phyloP scores from a whole-genome alignment of 2,113 vertebrate genomes.

The Otocyon megalotis region DNA sequence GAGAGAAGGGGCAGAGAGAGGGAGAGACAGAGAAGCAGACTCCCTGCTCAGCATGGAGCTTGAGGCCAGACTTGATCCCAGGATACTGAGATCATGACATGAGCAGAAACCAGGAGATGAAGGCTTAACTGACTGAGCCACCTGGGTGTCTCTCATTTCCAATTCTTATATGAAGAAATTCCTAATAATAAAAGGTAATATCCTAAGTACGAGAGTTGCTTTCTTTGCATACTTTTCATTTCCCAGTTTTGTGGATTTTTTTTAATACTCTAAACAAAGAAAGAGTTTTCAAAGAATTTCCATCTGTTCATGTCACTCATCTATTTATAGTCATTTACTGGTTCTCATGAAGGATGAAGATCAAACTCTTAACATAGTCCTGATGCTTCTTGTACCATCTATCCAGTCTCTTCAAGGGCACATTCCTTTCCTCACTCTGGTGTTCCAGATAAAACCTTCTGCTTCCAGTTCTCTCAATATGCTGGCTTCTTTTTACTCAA shows the following conservation, averaged over 20 bases:
- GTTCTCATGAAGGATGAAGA: background rate
- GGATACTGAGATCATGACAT: background rate
- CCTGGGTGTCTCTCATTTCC: background rate
- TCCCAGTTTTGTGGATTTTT: background rate
- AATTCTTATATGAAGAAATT: slow-evolving; percentile 1
- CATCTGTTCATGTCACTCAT: background rate
- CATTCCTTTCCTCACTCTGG: background rate
- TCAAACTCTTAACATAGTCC: background rate
- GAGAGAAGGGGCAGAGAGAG: background rate
- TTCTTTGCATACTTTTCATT: background rate
- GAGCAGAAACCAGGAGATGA: background rate
- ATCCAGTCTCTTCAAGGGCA: background rate
- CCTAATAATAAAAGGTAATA: background rate
- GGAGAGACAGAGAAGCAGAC: background rate
- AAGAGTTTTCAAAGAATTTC: background rate
- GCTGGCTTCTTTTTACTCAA: background rate
- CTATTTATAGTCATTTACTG: background rate
- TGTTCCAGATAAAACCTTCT: background rate
- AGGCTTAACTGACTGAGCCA: background rate
- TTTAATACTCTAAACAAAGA: slow-evolving; percentile 11
- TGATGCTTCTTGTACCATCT: background rate
- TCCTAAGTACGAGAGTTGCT: background rate
- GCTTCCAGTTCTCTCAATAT: background rate
- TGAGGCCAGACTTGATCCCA: background rate
- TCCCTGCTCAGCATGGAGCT: background rate